These are phyloP conservation scores for Tanytarsus gracilentus DNA, from an alignment of 2,888 invertebrate species.

Conservation along the genomic window DNA sequence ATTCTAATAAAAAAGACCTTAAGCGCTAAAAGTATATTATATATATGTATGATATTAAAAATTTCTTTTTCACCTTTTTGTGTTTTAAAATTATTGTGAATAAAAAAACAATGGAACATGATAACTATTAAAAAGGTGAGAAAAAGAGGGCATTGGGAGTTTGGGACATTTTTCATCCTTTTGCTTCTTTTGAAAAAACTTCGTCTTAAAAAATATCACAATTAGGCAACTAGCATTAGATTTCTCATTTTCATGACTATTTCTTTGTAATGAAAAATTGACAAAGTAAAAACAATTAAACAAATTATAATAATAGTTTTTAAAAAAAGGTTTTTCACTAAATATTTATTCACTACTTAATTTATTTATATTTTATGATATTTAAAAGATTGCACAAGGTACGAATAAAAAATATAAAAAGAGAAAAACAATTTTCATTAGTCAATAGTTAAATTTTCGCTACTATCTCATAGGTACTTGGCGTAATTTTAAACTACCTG, in stretches of 20 bases:
- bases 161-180: neutral
- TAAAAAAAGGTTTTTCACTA: neutral
- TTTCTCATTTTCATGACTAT: neutral
- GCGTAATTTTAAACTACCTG: conserved; percentile 22
- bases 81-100: too few relatives aligned
- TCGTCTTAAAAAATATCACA: conserved; percentile 29
- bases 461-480: conserved; percentile 16
- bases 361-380: neutral
- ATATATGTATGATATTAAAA: too few relatives aligned
- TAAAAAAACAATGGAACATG: too few relatives aligned
- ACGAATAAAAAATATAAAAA: neutral
- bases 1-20: too few relatives aligned
- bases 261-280: neutral
- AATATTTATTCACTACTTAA: neutral
- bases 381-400: neutral
- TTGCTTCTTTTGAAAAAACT: neutral
- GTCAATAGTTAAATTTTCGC: neutral
- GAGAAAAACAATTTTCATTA: conserved; percentile 2
- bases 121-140: too few relatives aligned
- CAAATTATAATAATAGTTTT: neutral
- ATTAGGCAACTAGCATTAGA: conserved; percentile 3
- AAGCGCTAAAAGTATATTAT: too few relatives aligned
- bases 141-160: neutral
- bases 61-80: too few relatives aligned
- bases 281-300: neutral